Evolutionary conservation across 53 echinoderm and acorn worm genomes (phyloP), one percentile per base, ranked within the genome.

Genomic region (Hippasteria phrygiana): DNA sequence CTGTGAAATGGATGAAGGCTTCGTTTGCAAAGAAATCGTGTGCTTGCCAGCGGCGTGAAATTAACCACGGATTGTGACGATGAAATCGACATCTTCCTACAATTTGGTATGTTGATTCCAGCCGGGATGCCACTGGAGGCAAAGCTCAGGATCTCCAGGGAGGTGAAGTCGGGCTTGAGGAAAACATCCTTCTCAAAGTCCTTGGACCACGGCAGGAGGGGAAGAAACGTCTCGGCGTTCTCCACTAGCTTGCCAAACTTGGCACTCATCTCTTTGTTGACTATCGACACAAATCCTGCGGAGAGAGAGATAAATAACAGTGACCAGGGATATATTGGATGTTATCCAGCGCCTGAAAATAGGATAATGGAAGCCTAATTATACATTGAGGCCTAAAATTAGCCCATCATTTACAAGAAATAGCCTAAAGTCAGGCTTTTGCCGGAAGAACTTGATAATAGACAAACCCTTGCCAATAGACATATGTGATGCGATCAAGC

Each of bases 61-160:
- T 55, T 17, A 55, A 2, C 18, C 17, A 13, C 11, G 3, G 3
- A 17, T 6, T 6, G 18, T 24, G 26, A 24, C 16, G 22, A 59
- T 59, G 51, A 14, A 1, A 14, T 2, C 8, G 1, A 8, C 26
- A 54, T 45, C 28, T 43, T 28, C 97, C 89, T 80, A 97, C 97
- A 97, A 46, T 97, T 97, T 71, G 97, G 97, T 77, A 97, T 97
- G 87, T 97, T 97, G 91, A 97, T 97, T 27, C 97, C 97, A 24
- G 97, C 97, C 45, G 97, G 97, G 53, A 97, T 97, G 39, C 97
- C 97, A 71, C 95, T 96, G 11, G 98, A 95, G 62, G 98, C 98
- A 90, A 83, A 97, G 66, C 90, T 89, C n/a, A 97, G 56, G 55
- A 97, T 93, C 75, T 97, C 98, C 37, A 97, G 76, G 9, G 98